Base-by-base conservation (phyloP, 2,797 vertebrate species). In the Falco biarmicus region DNA sequence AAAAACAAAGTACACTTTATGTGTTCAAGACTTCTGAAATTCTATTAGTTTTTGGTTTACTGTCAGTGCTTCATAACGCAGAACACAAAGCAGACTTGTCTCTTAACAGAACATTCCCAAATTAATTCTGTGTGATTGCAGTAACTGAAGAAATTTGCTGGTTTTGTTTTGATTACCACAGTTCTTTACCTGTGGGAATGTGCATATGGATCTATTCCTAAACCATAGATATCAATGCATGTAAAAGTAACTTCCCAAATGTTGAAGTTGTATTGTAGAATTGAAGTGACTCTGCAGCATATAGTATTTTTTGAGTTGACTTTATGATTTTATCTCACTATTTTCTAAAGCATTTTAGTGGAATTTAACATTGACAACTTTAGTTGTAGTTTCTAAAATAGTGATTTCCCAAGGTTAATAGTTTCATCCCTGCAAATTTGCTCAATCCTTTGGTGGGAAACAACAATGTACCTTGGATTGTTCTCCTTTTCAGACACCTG, bases 401-500 rank as follows among this genome's bases (percentile, higher is more conserved):
- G 15, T 60, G 41, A 19, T 28, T 64, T 78, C 31, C 16, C 19
- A 65, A 22, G 4, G 17, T 50, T 60, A 32, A 57, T 19, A 19
- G 7, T 90, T 92, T 76, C 7, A 47, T 28, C 53, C 16, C 17
- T 81, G 11, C 15, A 76, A 59, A 87, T 32, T n/a, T 76, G 4
- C 20, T 63, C 17, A 64, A 1, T 37, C 6, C 41, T 54, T 75
- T 80, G 45, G 8, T 41, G 15, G 32, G 15, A 73, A 66, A 51
- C 1, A n/a, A 8, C 21, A 74, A 13, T 0, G 0, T 25, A 18
- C 3, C 29, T 51, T 28, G 25, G 5, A 3, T 47, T 77, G 25
- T 56, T 61, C 18, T 64, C 37, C 18, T 71, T 48, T 70, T 54
- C 76, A 50, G 47, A 34, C 20, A 45, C 29, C 17, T 69, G 2